These are phyloP conservation scores for Buceros bicornis DNA, from an alignment of 2,797 vertebrate species.

Conservation along the genomic window DNA sequence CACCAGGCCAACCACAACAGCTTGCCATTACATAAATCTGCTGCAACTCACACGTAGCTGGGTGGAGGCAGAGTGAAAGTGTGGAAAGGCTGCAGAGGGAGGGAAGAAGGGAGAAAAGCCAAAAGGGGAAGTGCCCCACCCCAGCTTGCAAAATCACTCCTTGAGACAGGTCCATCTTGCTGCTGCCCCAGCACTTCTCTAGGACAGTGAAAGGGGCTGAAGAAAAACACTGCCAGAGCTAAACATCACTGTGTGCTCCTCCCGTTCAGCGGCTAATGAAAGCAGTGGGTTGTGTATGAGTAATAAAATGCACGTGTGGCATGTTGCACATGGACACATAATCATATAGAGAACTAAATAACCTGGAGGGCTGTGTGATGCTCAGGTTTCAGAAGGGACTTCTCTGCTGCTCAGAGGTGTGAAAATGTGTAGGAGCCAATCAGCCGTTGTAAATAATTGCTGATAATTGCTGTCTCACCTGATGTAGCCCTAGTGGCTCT, in stretches of 20 bases:
- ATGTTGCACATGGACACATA: fast-evolving
- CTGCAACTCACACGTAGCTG: slow-evolving; percentile 27
- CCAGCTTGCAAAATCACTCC: slow-evolving; percentile 48
- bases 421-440: background rate
- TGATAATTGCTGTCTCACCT: background rate
- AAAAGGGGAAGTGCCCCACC: slow-evolving; percentile 67
- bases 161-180: background rate
- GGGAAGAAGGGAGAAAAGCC: slow-evolving; percentile 28
- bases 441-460: background rate
- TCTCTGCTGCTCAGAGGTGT: background rate
- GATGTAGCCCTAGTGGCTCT: background rate
- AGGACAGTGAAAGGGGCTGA: background rate
- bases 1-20: slow-evolving; percentile 30
- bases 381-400: background rate
- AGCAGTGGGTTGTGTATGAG: background rate
- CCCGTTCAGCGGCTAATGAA: background rate
- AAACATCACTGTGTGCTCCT: background rate
- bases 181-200: background rate
- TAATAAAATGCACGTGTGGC: background rate
- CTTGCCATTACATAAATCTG: slow-evolving; percentile 47
- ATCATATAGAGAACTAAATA: background rate
- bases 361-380: background rate
- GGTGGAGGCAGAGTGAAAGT: slow-evolving; percentile 32
- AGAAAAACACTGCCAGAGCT: background rate
- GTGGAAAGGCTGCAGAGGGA: slow-evolving; percentile 9